phyloP scores from a whole-genome alignment of 2,113 vertebrate genomes.

The Myotis yumanensis region DNA sequence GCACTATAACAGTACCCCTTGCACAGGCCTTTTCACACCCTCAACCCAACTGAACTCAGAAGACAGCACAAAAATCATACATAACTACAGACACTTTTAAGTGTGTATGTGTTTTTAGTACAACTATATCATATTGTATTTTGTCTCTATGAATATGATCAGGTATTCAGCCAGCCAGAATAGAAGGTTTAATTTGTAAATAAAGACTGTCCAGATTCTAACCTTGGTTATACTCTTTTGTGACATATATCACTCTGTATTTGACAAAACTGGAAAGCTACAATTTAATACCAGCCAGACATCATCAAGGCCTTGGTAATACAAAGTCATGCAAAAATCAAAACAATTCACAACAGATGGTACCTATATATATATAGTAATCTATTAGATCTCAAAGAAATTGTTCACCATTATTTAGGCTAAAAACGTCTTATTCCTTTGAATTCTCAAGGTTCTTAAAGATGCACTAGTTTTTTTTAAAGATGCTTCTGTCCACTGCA shows the following conservation, averaged over 20 bases:
- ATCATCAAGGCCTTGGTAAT: constrained; percentile 16
- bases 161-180: neutral
- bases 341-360: neutral
- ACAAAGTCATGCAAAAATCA: neutral
- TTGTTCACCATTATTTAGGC: neutral
- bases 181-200: constrained; percentile 35
- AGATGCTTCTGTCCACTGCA: neutral
- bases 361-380: neutral
- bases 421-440: neutral
- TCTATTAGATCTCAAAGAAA: constrained; percentile 5
- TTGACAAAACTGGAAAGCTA: neutral
- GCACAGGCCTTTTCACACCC: neutral
- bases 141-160: neutral
- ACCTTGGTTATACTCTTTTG: neutral
- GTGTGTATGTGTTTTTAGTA: neutral
- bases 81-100: neutral
- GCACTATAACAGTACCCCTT: neutral
- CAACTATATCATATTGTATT: neutral
- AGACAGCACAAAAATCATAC: neutral
- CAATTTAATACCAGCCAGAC: neutral
- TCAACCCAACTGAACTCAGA: neutral
- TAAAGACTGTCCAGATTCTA: constrained; percentile 15
- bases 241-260: neutral
- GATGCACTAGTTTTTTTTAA: constrained; percentile 28
- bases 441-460: constrained; percentile 6